A percentile compares a stretch with the other conserved stretches of the same genome.
phyloP scores from a whole-genome alignment of 2,888 invertebrate genomes.

The Rhodophaea formosa region DNA sequence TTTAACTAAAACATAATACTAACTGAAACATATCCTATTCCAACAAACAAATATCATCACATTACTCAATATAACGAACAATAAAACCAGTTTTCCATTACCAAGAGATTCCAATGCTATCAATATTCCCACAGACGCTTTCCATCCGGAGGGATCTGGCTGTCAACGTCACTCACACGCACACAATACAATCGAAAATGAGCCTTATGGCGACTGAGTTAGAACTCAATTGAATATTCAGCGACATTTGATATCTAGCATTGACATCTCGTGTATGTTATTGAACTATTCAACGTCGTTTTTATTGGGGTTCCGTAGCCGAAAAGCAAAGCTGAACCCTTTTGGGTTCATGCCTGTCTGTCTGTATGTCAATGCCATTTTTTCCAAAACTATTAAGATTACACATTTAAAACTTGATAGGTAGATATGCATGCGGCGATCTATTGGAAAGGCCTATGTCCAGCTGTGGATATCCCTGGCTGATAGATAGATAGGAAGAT shows the following conservation, averaged over 20 bases:
- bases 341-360: too few species aligned
- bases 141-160: slow-evolving; percentile 2
- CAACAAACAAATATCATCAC: neutral
- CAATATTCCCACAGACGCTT: slow-evolving; percentile 8
- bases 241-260: neutral
- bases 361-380: too few species aligned
- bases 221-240: neutral
- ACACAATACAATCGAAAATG: neutral
- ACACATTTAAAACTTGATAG: too few species aligned
- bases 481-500: too few species aligned
- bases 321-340: too few species aligned
- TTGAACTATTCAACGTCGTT: neutral
- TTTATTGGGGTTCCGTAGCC: too few species aligned
- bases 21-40: too few species aligned
- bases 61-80: neutral
- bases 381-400: too few species aligned
- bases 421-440: too few species aligned
- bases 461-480: too few species aligned
- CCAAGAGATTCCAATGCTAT: slow-evolving; percentile 7
- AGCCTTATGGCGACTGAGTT: neutral
- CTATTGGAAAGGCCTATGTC: too few species aligned
- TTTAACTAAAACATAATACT: too few species aligned
- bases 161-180: slow-evolving; percentile 9
- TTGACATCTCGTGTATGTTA: neutral
- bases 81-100: slow-evolving; percentile 7